phyloP scores from a whole-genome alignment of 2,113 vertebrate species.

The Anhinga rufa region DNA sequence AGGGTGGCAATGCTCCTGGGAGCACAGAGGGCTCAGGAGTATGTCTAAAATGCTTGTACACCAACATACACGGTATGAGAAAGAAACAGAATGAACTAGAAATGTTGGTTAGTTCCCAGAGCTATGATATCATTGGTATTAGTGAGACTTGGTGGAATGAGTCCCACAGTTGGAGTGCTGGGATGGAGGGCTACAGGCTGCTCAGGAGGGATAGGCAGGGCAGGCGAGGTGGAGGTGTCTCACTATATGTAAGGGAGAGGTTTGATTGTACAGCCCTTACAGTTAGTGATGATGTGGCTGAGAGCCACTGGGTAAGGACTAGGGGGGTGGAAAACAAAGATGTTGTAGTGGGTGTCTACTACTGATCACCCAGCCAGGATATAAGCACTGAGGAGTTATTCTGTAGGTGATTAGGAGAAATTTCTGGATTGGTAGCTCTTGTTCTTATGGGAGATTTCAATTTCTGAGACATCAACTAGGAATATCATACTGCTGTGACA shows the following conservation, averaged over 20 bases:
- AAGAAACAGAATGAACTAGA: not conserved
- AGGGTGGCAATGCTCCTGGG: not conserved
- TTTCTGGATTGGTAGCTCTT: not conserved
- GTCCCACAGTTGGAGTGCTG: not conserved
- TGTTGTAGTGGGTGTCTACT: not conserved
- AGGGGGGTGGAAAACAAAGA: not conserved
- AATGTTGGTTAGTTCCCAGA: not conserved
- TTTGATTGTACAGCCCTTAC: not conserved
- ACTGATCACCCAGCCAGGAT: too few species aligned
- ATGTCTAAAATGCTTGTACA: not conserved
- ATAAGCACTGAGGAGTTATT: not conserved
- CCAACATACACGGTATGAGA: not conserved
- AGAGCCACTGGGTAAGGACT: not conserved
- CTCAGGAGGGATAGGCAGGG: not conserved
- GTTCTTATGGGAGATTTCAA: not conserved
- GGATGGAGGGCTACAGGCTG: not conserved
- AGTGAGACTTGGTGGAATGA: not conserved
- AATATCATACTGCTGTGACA: not conserved
- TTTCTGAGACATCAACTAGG: not conserved
- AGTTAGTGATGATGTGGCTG: not conserved
- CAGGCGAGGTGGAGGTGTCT: rapidly evolving
- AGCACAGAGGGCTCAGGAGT: not conserved
- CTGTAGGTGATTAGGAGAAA: not conserved
- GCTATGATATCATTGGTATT: not conserved
- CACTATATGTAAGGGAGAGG: not conserved